phyloP scores from a whole-genome alignment of 2,113 vertebrate genomes.

The Danionella cerebrum region DNA sequence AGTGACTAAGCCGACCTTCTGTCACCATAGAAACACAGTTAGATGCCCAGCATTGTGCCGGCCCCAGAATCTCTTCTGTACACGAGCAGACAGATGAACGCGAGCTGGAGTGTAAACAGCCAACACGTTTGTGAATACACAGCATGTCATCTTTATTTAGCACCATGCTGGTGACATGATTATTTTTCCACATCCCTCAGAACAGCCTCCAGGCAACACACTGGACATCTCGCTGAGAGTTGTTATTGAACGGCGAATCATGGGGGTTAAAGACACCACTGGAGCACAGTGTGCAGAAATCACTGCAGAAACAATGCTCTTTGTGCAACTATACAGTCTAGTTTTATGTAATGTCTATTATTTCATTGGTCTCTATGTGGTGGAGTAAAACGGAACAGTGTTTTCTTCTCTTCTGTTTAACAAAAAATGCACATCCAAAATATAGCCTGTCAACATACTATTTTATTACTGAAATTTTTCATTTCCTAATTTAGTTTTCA shows the following conservation, averaged over 20 bases:
- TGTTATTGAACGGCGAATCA: background rate
- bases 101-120: conserved; percentile 8
- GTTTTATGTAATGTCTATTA: too few species aligned
- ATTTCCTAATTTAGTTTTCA: too few species aligned
- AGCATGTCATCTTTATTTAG: conserved; percentile 11
- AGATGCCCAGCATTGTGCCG: background rate
- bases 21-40: conserved; percentile 10
- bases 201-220: background rate
- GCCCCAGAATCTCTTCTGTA: background rate
- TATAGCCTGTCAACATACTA: too few species aligned
- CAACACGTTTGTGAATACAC: conserved; percentile 10
- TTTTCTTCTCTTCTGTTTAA: too few species aligned
- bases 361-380: too few species aligned
- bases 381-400: too few species aligned
- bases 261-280: background rate
- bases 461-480: too few species aligned
- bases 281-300: background rate
- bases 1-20: background rate
- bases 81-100: background rate
- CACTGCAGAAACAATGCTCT: background rate
- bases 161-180: conserved; percentile 1
- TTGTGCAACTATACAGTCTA: too few species aligned
- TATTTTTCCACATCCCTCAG: background rate
- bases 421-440: too few species aligned
- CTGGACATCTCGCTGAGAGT: background rate